phyloP scores from a whole-genome alignment of 2,797 vertebrate genomes.

The Sparidentex hasta region DNA sequence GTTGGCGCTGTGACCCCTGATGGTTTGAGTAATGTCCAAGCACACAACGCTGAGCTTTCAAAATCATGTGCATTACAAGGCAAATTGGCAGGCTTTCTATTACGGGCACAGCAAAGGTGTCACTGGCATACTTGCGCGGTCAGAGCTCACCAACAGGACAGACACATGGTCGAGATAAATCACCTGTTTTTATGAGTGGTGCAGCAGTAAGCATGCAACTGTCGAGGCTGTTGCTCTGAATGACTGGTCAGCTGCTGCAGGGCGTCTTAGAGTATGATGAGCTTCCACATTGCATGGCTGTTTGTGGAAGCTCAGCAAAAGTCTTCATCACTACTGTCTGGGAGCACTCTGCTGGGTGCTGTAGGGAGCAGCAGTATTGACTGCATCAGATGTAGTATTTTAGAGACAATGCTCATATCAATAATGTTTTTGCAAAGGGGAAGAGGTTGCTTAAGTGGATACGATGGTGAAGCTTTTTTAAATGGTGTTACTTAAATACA shows the following conservation, averaged over 20 bases:
- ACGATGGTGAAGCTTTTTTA: neutral
- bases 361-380: neutral
- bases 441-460: neutral
- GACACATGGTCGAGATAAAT: slow-evolving; percentile 80
- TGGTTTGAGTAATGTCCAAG: slow-evolving; percentile 53
- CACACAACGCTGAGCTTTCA: slow-evolving; percentile 46
- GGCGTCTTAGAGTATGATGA: slow-evolving; percentile 58
- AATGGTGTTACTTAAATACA: neutral
- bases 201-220: slow-evolving; percentile 71
- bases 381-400: slow-evolving; percentile 6
- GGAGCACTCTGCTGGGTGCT: slow-evolving; percentile 13
- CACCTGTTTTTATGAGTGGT: slow-evolving; percentile 71
- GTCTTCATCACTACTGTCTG: slow-evolving; percentile 40
- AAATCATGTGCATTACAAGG: slow-evolving; percentile 59
- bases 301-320: slow-evolving; percentile 60
- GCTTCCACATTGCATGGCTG: slow-evolving; percentile 60
- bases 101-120: slow-evolving; percentile 63
- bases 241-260: slow-evolving; percentile 77
- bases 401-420: neutral
- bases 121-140: slow-evolving; percentile 68
- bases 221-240: slow-evolving; percentile 44
- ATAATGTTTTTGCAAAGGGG: neutral
- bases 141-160: slow-evolving; percentile 65
- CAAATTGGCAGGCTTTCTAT: slow-evolving; percentile 69
- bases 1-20: slow-evolving; percentile 33